Conservation (phyloP, 2,113 vertebrate genomes). For the Mobula hypostoma region DNA sequence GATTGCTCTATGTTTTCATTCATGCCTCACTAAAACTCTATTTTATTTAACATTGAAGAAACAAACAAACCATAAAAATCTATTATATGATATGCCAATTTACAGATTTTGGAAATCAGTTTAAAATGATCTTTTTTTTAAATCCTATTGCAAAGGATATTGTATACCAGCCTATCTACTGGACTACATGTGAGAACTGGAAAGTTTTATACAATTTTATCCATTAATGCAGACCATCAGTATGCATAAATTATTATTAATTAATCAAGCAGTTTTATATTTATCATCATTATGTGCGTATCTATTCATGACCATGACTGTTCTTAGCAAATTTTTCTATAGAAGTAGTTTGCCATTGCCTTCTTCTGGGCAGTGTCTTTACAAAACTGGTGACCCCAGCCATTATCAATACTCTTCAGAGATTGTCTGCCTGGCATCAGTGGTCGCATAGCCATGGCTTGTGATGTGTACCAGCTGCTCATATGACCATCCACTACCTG, state of each 20-base stretch:
- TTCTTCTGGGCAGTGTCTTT: no score
- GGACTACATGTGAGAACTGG: background rate
- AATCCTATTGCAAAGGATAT: background rate
- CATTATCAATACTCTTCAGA: no score
- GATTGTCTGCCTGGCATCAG: no score
- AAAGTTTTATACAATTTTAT: background rate
- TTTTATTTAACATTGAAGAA: background rate
- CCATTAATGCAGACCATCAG: background rate
- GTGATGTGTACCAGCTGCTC: no score
- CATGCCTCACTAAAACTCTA: background rate
- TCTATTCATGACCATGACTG: no score
- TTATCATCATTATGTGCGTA: no score
- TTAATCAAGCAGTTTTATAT: background rate
- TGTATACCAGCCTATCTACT: background rate
- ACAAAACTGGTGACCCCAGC: no score
- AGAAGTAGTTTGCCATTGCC: no score
- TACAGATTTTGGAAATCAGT: background rate
- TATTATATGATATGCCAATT: background rate
- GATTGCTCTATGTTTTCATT: background rate
- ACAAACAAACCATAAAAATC: background rate
- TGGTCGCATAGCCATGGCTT: no score
- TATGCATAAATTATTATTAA: background rate
- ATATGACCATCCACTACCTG: no score
- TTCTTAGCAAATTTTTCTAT: no score
- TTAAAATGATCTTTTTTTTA: background rate